phyloP scores from a whole-genome alignment of 2,888 invertebrate species.

The Eustalomyia histrio region DNA sequence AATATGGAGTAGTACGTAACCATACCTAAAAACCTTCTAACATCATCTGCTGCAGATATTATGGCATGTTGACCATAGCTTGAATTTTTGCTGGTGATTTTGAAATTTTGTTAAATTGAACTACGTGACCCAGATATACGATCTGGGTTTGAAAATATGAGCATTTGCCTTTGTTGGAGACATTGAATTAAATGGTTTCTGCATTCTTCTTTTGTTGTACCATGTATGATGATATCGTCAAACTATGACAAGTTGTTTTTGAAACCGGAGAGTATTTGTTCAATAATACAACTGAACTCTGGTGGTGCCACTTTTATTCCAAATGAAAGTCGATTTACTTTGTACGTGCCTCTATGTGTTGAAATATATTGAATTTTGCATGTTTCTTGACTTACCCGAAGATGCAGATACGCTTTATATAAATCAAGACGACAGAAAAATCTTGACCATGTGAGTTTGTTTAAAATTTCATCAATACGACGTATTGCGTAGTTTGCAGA shows the following conservation, averaged over 20 bases:
- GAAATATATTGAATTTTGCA: too few relatives aligned
- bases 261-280: conserved; percentile 58
- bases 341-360: conserved; percentile 24
- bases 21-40: too few relatives aligned
- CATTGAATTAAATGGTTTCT: conserved; percentile 26
- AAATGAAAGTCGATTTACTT: conserved; percentile 25
- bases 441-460: too few relatives aligned
- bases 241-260: conserved; percentile 44
- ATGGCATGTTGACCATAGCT: conserved; percentile 43
- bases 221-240: conserved; percentile 25
- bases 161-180: conserved; percentile 32
- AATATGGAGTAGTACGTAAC: too few relatives aligned
- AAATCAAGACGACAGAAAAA: too few relatives aligned
- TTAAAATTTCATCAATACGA: too few relatives aligned
- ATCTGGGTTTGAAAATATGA: conserved; percentile 44
- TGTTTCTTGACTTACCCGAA: too few relatives aligned
- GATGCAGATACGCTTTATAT: too few relatives aligned
- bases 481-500: too few relatives aligned
- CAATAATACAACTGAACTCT: conserved; percentile 55
- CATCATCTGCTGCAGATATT: too few relatives aligned
- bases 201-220: conserved; percentile 40
- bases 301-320: conserved; percentile 35
- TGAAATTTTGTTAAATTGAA: too few relatives aligned
- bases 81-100: conserved; percentile 43
- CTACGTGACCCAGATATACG: too few relatives aligned